Evolutionary conservation across 2,888 invertebrate genomes (phyloP).

Genomic region (Clanis bilineata): DNA sequence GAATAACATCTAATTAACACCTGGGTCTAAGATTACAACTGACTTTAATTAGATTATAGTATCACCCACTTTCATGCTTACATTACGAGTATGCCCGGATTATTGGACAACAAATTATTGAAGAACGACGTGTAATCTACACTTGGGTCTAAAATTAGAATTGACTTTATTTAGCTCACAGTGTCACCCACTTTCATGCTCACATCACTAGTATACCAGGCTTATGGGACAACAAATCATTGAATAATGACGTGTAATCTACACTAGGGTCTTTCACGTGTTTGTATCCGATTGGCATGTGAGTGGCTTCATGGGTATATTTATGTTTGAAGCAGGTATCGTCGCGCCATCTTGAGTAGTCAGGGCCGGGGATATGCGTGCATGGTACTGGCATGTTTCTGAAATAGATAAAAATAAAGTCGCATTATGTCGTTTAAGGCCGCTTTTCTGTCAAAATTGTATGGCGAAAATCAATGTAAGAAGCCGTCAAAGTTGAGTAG

Average conservation of each 20-base stretch:
- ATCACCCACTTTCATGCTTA: not conserved
- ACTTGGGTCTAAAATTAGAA: slow-evolving; percentile 21
- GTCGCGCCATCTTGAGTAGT: slow-evolving; percentile 55
- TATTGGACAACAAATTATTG: slow-evolving; percentile 31
- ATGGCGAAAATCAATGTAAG: too few species aligned
- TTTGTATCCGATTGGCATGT: slow-evolving; percentile 23
- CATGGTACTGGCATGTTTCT: slow-evolving; percentile 56
- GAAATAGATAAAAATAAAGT: slow-evolving; percentile 28
- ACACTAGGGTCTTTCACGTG: slow-evolving; percentile 23
- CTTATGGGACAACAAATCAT: slow-evolving; percentile 30
- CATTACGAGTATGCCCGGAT: slow-evolving; percentile 14
- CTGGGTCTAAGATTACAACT: too few species aligned
- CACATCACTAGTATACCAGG: slow-evolving; percentile 12
- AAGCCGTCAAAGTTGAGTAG: too few species aligned
- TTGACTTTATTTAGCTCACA: not conserved
- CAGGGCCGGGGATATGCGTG: slow-evolving; percentile 44
- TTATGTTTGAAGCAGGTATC: slow-evolving; percentile 42
- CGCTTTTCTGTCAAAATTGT: too few species aligned
- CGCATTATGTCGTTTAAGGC: too few species aligned
- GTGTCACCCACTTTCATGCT: not conserved
- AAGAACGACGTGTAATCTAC: slow-evolving; percentile 36
- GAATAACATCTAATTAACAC: too few species aligned
- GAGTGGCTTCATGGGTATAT: slow-evolving; percentile 25
- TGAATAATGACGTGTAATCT: slow-evolving; percentile 36
- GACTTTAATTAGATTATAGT: too few species aligned